phyloP scores from a whole-genome alignment of 1,140 invertebrate genomes.

The Drosophila leontia region DNA sequence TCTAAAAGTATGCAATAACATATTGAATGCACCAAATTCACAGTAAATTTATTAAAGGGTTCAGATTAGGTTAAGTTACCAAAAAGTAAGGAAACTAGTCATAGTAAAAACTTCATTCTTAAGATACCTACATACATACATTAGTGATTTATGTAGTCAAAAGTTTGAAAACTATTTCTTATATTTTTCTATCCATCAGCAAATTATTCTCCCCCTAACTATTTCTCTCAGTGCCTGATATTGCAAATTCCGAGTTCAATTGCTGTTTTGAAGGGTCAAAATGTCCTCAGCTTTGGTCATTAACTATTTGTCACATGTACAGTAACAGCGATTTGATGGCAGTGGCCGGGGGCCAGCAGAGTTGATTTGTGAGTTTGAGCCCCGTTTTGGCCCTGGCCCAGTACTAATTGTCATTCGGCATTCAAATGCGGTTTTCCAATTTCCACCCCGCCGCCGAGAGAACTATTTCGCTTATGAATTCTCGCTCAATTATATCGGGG shows the following conservation, averaged over 20 bases:
- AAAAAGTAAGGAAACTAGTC: too few species aligned
- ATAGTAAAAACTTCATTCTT: too few species aligned
- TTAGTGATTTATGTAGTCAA: too few species aligned
- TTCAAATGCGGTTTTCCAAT: constrained; percentile 27
- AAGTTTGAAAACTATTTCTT: not conserved
- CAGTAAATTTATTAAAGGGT: too few species aligned
- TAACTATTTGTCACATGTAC: constrained; percentile 54
- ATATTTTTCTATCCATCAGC: too few species aligned
- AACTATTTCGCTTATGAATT: constrained; percentile 61
- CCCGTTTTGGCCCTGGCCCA: constrained; percentile 23
- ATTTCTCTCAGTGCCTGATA: constrained; percentile 31
- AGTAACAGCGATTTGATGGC: not conserved
- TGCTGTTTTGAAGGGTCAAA: constrained; percentile 54
- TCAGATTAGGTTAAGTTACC: too few species aligned
- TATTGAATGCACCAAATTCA: too few species aligned
- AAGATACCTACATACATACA: too few species aligned
- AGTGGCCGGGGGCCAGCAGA: constrained; percentile 5
- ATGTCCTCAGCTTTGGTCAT: constrained; percentile 51
- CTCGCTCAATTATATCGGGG: constrained; percentile 60
- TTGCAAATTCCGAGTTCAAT: constrained; percentile 45
- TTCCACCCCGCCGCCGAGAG: constrained; percentile 17
- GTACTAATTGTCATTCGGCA: constrained; percentile 60
- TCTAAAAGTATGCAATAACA: too few species aligned
- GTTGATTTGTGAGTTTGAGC: constrained; percentile 41
- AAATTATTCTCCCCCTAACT: not conserved